Conservation (phyloP, 2,888 invertebrate genomes). For the Deilephila elpenor region DNA sequence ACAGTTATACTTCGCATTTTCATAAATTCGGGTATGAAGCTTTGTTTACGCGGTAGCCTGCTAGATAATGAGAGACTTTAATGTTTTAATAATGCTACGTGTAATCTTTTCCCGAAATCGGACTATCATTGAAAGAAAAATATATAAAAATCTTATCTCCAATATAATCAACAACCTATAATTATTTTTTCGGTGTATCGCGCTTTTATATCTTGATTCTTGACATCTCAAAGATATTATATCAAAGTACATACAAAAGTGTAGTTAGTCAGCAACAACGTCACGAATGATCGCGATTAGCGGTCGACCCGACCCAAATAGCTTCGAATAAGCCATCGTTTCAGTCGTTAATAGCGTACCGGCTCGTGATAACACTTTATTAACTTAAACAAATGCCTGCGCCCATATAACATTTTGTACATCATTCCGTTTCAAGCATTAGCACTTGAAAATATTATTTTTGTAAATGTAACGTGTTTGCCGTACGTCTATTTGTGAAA, state of each 20-base stretch:
- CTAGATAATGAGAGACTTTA: too few species aligned
- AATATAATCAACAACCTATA: neutral
- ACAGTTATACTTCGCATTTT: too few species aligned
- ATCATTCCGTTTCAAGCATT: neutral
- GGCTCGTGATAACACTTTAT: slow-evolving; percentile 25
- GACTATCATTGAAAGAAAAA: too few species aligned
- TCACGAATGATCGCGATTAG: slow-evolving; percentile 68
- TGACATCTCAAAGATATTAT: neutral
- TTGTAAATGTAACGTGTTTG: slow-evolving; percentile 2
- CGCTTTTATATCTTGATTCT: neutral
- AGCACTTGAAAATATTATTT: neutral
- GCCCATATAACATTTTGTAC: slow-evolving; percentile 10
- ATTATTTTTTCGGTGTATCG: neutral
- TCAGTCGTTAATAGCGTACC: slow-evolving; percentile 64
- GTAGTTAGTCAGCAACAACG: slow-evolving; percentile 50
- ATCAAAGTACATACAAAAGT: slow-evolving; percentile 12
- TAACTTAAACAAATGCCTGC: slow-evolving; percentile 23
- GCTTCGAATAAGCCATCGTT: slow-evolving; percentile 65
- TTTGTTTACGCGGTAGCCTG: too few species aligned
- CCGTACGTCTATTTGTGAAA: neutral
- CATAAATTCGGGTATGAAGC: too few species aligned
- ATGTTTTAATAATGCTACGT: too few species aligned
- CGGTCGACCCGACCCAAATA: slow-evolving; percentile 75
- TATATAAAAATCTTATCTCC: neutral
- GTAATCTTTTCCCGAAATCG: too few species aligned